Percentiles rank a stretch among this genome's conserved stretches.
Evolutionary conservation across 2,888 invertebrate species (phyloP).

Genomic region (Ectemnius lituratus): DNA sequence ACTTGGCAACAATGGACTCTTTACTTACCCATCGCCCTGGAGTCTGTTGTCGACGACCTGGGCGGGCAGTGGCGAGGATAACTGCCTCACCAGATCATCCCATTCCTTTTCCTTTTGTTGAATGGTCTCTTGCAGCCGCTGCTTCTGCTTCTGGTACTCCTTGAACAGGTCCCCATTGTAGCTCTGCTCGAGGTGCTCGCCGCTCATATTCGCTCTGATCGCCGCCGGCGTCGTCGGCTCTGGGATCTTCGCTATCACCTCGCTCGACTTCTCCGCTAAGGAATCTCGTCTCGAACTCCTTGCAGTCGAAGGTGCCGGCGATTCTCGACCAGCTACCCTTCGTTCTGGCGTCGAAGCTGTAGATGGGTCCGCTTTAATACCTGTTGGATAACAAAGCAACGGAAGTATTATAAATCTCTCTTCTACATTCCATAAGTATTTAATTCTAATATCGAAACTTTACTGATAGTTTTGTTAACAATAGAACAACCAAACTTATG

Average conservation of each 20-base stretch:
- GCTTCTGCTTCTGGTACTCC: slow-evolving; percentile 89
- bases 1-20: slow-evolving; percentile 1
- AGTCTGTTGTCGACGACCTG: slow-evolving; percentile 77
- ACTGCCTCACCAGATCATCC: slow-evolving; percentile 79
- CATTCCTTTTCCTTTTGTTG: slow-evolving; percentile 79
- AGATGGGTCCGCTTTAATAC: slow-evolving; percentile 75
- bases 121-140: slow-evolving; percentile 82
- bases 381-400: slow-evolving; percentile 44
- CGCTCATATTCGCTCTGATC: slow-evolving; percentile 66
- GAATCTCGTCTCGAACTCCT: slow-evolving; percentile 85
- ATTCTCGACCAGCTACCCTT: slow-evolving; percentile 80
- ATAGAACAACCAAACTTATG: too few species aligned
- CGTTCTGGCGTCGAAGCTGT: slow-evolving; percentile 86
- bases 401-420: too few species aligned
- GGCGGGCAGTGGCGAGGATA: slow-evolving; percentile 74
- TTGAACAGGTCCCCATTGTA: slow-evolving; percentile 86
- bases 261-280: slow-evolving; percentile 80
- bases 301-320: slow-evolving; percentile 84
- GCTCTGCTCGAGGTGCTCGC: slow-evolving; percentile 78
- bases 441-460: too few species aligned
- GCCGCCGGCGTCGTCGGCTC: slow-evolving; percentile 70
- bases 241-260: slow-evolving; percentile 72
- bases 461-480: too few species aligned
- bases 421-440: too few species aligned
- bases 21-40: slow-evolving; percentile 79